Base-by-base conservation (phyloP, 2,888 invertebrate species). In the Mimas tiliae region DNA sequence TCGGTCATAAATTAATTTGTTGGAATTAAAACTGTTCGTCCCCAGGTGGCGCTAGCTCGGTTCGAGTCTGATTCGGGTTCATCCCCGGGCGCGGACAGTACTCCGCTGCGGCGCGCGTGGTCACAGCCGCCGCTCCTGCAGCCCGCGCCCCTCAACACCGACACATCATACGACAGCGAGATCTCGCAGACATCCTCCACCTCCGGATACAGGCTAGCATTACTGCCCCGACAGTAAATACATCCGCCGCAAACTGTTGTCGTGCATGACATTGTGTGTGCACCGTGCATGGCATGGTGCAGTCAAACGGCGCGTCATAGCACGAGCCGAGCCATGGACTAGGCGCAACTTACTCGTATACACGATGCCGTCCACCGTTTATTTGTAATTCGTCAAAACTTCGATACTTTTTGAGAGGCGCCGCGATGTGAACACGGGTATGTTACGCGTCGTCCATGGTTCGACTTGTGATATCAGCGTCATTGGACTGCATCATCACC, bases 121-220 rank as follows among this genome's bases (percentile, higher is more conserved):
- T 88, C 80, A 70, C 86, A 74, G 70, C 72, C 84, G 0, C 86
- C 87, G 1, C 81, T 86, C 65, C 81, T 89, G 16, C 83, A 82
- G 64, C 86, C 87, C 4, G 11, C 45, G 4, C 14, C 45, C 6
- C 82, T 66, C 76, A 91, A 86, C 72, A 94, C 95, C 0, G 97
- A 97, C 86, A 95, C 96, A 3, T 97, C 96, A 0, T 97, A 96
- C 95, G 97, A 97, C 85, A 97, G 97, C 82, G 96, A 96, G 83
- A 95, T 97, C 68, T 97, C 97, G 4, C 96, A 97, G 85, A 97
- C 97, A 0, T 97, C 97, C 0, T 97, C 97, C 74, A 98, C 97
- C 19, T 98, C 97, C 0, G 98, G 97, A 70, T 97, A 97, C 87
- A 97, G 97, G 85, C 95, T 94, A 85, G 95, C 72, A 82, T 89